A percentile compares a stretch with the other conserved stretches of the same genome.
Conservation (phyloP, 2,888 invertebrate genomes). For the Rotaria macrura region DNA sequence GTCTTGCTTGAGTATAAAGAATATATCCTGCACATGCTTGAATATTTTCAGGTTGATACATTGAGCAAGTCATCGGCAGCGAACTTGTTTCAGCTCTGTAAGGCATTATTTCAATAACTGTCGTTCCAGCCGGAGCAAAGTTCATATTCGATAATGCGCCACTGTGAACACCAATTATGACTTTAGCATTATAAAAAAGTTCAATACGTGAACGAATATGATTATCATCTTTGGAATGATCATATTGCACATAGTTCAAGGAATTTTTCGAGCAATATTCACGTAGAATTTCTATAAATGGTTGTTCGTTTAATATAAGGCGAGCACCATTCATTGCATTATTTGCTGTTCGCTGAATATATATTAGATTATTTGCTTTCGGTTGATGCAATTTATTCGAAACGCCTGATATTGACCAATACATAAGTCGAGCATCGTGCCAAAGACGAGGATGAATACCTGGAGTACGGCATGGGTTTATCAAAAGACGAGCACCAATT, state of each 20-base stretch:
- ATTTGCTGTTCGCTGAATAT: not conserved
- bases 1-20: not conserved
- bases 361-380: not conserved
- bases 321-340: not conserved
- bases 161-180: not conserved
- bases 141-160: not conserved
- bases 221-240: not conserved
- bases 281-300: not conserved
- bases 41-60: not conserved
- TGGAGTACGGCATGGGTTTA: not conserved
- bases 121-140: not conserved
- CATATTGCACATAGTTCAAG: not conserved
- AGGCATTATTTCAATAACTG: not conserved
- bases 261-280: not conserved
- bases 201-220: not conserved
- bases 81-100: not conserved
- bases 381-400: not conserved
- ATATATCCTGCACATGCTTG: constrained; percentile 1
- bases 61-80: not conserved
- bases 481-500: not conserved
- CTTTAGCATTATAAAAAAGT: not conserved
- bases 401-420: not conserved
- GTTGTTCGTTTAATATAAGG: not conserved
- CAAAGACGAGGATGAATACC: not conserved
- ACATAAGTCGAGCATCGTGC: not conserved